Conservation (phyloP, 2,113 vertebrate genomes). For the Forbesichthys agassizii region DNA sequence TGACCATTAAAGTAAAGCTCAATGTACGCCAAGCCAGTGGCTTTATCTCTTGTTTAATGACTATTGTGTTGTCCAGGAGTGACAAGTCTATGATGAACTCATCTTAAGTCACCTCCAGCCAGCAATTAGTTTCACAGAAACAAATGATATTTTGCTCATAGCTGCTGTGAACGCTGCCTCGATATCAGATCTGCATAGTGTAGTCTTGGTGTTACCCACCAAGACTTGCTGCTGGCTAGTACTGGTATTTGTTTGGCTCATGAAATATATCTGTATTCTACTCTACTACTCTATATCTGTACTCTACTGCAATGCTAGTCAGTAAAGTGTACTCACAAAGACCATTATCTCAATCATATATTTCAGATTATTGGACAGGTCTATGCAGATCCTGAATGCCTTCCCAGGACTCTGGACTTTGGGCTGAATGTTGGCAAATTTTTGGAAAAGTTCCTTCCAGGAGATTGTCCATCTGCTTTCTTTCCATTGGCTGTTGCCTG, state of each 20-base stretch:
- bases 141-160: neutral
- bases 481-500: constrained; percentile 92
- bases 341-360: neutral
- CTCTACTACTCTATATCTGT: no score
- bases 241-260: no score
- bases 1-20: neutral
- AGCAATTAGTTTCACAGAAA: neutral
- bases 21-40: neutral
- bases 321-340: neutral
- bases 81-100: no score
- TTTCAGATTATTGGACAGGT: constrained; percentile 96
- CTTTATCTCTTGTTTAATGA: neutral
- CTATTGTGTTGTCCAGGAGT: neutral
- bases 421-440: constrained; percentile 94
- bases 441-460: constrained; percentile 94
- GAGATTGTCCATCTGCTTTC: constrained; percentile 91
- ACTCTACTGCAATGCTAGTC: no score
- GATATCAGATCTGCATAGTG: no score
- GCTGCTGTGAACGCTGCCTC: neutral
- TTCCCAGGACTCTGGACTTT: constrained; percentile 93
- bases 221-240: no score
- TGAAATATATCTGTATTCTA: neutral
- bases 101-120: no score
- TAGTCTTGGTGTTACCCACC: no score
- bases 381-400: constrained; percentile 93